phyloP scores from a whole-genome alignment of 2,797 vertebrate species.

The Lepilemur septentrionalis region DNA sequence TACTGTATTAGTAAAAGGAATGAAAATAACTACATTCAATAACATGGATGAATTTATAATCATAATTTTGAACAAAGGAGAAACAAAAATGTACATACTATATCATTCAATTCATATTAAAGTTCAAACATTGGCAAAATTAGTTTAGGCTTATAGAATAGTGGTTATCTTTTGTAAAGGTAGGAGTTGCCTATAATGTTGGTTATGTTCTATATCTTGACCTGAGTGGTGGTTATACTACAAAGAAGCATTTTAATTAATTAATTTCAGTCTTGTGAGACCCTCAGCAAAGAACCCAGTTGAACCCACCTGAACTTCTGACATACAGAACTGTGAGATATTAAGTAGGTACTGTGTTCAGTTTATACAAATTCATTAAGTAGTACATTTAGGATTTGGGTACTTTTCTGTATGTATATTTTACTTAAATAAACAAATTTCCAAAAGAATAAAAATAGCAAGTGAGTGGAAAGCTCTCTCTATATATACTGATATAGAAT shows the following conservation, averaged over 20 bases:
- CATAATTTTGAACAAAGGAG: not conserved
- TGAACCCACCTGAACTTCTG: not conserved
- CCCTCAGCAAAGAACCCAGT: not conserved
- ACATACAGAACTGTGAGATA: not conserved
- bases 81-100: not conserved
- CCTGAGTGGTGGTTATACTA: not conserved
- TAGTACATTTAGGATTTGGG: not conserved
- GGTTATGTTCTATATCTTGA: not conserved
- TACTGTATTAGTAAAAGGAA: not conserved
- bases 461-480: not conserved
- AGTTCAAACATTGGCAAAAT: not conserved
- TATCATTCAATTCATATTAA: not conserved
- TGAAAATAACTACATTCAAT: not conserved
- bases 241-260: no score
- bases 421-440: not conserved
- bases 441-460: not conserved
- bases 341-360: not conserved
- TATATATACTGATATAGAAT: no score
- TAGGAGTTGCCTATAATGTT: not conserved
- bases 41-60: not conserved
- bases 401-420: not conserved
- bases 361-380: not conserved
- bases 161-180: not conserved
- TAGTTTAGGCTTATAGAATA: not conserved
- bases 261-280: not conserved